Evolutionary conservation across 1,140 invertebrate genomes (phyloP), one percentile per base, ranked within the genome.

Genomic region (Battus philenor): DNA sequence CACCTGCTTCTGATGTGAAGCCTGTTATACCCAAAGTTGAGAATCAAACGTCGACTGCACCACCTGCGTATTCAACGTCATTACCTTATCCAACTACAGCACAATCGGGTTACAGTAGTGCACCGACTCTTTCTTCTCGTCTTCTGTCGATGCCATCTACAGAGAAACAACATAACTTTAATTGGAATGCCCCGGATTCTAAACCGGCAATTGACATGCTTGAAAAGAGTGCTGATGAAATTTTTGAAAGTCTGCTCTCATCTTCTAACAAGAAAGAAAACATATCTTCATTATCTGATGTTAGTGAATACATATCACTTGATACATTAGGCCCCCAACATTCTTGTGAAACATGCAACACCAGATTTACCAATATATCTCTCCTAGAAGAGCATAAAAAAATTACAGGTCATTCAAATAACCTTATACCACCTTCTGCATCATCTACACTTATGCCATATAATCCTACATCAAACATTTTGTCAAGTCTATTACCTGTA

Each of bases 321-420:
- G 86, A 87, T 39, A 81, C 74, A 16, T 63, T 87, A 52, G 86
- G 86, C 0, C 74, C 82, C 1, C 82, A 86, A 44, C 84, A 87
- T 47, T 71, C 81, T 0, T 87, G 86, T 59, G 83, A 86, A 10
- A 61, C 83, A 24, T 87, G 86, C 54, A 84, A 86, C 44, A 78
- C 74, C 11, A 71, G 80, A 36, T 87, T 81, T 48, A 85, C 86
- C 2, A 68, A 75, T 48, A 53, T 80, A 31, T 61, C 68, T 8
- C 44, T 83, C 7, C 50, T 87, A n/a, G 84, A 87, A 26, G 70
- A 82, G 4, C 86, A 87, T 44, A 76, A 39, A 50, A 68, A 74
- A 39, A 57, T 72, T 44, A 81, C 80, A 0, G 84, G 84, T 3
- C 84, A 86, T 50, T 79, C 80, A 1, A 79, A 70, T 27, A 66